Evolutionary conservation across 2,113 vertebrate genomes (phyloP).

Genomic region (Atractosteus spatula): DNA sequence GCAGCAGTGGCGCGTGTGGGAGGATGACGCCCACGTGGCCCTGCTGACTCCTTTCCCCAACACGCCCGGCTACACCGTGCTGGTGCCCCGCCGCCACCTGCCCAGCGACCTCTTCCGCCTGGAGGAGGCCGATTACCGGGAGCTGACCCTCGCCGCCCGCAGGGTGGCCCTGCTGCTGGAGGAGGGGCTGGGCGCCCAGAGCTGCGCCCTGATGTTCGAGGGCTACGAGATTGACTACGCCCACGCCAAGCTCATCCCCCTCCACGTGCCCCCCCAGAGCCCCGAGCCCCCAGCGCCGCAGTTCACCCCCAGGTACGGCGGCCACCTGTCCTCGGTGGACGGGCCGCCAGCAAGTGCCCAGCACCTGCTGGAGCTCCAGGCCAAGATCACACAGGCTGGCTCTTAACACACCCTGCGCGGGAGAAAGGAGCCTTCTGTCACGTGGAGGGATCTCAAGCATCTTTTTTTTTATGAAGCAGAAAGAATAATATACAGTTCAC

Average conservation of each 20-base stretch:
- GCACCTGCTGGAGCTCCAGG: slow-evolving; percentile 36
- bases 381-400: slow-evolving; percentile 38
- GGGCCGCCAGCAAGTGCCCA: slow-evolving; percentile 55
- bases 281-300: neutral
- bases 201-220: slow-evolving; percentile 66
- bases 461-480: no score
- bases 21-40: slow-evolving; percentile 58
- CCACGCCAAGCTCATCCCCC: slow-evolving; percentile 65
- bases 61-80: slow-evolving; percentile 59
- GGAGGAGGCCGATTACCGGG: slow-evolving; percentile 48
- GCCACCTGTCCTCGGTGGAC: slow-evolving; percentile 61
- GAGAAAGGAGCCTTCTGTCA: no score
- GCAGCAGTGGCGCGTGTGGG: slow-evolving; percentile 71
- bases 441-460: no score
- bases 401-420: no score
- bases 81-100: slow-evolving; percentile 63
- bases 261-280: slow-evolving; percentile 25
- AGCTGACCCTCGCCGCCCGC: slow-evolving; percentile 46
- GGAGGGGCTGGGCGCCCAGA: slow-evolving; percentile 47
- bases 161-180: slow-evolving; percentile 50
- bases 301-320: slow-evolving; percentile 54
- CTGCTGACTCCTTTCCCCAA: slow-evolving; percentile 73
- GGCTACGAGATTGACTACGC: slow-evolving; percentile 71
- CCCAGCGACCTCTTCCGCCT: slow-evolving; percentile 64
- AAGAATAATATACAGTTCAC: no score